Evolutionary conservation across 2,113 vertebrate species (phyloP).

Genomic region (Hippolais icterina): DNA sequence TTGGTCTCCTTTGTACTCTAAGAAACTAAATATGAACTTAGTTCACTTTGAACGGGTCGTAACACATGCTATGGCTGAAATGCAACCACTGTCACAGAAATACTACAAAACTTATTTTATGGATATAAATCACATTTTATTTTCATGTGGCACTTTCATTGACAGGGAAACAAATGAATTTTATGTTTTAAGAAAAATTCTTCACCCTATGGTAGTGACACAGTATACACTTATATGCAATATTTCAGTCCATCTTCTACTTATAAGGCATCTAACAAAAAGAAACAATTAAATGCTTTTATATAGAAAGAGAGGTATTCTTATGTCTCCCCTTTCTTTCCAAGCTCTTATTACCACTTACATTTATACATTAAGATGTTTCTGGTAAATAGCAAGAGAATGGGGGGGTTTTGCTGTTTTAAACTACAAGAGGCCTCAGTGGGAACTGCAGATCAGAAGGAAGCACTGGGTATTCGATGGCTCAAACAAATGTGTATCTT

Average conservation of each 20-base stretch:
- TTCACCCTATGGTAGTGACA: neutral
- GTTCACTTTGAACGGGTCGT: too few relatives aligned
- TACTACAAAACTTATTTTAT: neutral
- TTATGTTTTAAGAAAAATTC: neutral
- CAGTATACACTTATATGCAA: neutral
- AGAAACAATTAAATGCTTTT: neutral
- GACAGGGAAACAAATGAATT: neutral
- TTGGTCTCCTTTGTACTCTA: too few relatives aligned
- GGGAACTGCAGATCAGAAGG: neutral
- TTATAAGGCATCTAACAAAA: neutral
- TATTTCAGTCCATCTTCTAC: neutral
- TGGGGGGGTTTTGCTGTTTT: neutral
- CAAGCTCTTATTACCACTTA: neutral
- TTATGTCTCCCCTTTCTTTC: neutral
- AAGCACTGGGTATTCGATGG: rapidly evolving
- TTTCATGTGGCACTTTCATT: neutral
- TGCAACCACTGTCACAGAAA: neutral
- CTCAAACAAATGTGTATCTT: rapidly evolving
- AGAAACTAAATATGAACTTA: too few relatives aligned
- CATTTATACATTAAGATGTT: neutral
- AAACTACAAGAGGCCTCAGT: rapidly evolving
- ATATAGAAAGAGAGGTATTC: neutral
- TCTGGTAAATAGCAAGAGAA: neutral
- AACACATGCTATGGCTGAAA: neutral
- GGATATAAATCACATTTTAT: neutral